A percentile compares a stretch with the other conserved stretches of the same genome.
Conservation (phyloP, 2,888 invertebrate species). For the Augochlorella aurata region DNA sequence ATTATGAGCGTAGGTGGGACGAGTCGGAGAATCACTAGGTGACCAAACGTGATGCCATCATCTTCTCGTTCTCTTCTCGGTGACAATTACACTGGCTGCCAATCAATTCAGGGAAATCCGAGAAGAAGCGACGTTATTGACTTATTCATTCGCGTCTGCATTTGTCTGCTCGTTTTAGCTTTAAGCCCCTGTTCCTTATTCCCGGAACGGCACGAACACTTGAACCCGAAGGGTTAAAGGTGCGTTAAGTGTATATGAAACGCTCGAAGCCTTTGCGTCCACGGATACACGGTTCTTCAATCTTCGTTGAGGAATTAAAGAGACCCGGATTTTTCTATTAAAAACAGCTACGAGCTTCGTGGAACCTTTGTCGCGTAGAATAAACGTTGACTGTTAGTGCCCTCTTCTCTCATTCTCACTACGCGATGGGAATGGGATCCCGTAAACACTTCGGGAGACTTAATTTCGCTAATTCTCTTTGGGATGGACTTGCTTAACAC, state of each 20-base stretch:
- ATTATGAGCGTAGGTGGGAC: constrained; percentile 66
- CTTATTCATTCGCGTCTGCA: background rate
- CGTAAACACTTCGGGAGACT: background rate
- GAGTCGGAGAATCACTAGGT: constrained; percentile 49
- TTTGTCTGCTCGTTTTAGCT: constrained; percentile 17
- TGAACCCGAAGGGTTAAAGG: constrained; percentile 24
- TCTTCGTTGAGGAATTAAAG: constrained; percentile 22
- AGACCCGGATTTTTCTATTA: background rate
- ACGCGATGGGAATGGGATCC: background rate
- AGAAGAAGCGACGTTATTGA: constrained; percentile 21
- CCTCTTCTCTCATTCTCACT: background rate
- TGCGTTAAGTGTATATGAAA: constrained; percentile 32
- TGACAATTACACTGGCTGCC: constrained; percentile 55
- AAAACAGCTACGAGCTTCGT: background rate
- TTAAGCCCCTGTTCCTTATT: constrained; percentile 5
- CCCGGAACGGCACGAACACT: constrained; percentile 2
- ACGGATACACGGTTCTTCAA: constrained; percentile 19
- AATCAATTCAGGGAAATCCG: constrained; percentile 47
- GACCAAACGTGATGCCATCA: constrained; percentile 44
- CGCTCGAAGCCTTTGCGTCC: constrained; percentile 24
- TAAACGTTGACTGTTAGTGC: background rate
- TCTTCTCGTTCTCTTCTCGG: constrained; percentile 33
- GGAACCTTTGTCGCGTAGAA: background rate
- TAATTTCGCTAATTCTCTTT: constrained; percentile 1
- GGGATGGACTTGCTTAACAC: background rate